These are phyloP conservation scores for Osmoderma eremita DNA, from an alignment of 2,888 invertebrate genomes.

Conservation along the genomic window DNA sequence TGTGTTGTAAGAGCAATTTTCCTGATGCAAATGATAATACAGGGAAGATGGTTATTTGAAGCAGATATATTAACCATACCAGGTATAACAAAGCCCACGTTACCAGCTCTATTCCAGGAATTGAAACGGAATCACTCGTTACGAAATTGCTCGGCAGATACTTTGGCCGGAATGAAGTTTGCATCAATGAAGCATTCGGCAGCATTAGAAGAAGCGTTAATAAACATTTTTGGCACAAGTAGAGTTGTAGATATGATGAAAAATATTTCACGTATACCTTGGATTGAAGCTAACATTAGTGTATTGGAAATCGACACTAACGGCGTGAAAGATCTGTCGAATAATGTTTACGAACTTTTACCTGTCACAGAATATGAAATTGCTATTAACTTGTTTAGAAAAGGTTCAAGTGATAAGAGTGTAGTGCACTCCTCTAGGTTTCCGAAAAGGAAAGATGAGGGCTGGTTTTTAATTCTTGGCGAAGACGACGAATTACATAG, in stretches of 20 bases:
- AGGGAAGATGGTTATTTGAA: constrained; percentile 87
- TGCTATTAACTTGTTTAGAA: constrained; percentile 55
- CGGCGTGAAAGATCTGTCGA: constrained; percentile 39
- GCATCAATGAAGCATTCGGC: constrained; percentile 68
- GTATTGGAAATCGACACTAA: constrained; percentile 43
- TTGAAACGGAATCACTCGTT: constrained; percentile 50
- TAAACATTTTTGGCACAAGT: constrained; percentile 51
- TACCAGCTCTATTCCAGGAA: constrained; percentile 70
- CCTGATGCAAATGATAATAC: constrained; percentile 89
- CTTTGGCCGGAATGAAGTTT: constrained; percentile 68
- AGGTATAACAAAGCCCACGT: constrained; percentile 73
- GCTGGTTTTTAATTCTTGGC: constrained; percentile 93
- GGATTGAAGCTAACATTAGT: constrained; percentile 52
- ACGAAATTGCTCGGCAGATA: constrained; percentile 37
- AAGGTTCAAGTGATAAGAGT: constrained; percentile 59
- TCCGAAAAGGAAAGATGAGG: constrained; percentile 93
- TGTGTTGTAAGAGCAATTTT: constrained; percentile 81
- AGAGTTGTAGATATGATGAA: constrained; percentile 53
- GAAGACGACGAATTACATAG: constrained; percentile 80
- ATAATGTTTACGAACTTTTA: constrained; percentile 60
- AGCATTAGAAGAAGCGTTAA: constrained; percentile 53
- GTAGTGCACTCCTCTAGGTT: constrained; percentile 85
- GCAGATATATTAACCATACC: constrained; percentile 82
- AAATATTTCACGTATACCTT: constrained; percentile 56
- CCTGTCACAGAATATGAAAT: constrained; percentile 60